Evolutionary conservation across 2,797 vertebrate genomes (phyloP), one percentile per base, ranked within the genome.

Genomic region (Gambelia wislizenii): DNA sequence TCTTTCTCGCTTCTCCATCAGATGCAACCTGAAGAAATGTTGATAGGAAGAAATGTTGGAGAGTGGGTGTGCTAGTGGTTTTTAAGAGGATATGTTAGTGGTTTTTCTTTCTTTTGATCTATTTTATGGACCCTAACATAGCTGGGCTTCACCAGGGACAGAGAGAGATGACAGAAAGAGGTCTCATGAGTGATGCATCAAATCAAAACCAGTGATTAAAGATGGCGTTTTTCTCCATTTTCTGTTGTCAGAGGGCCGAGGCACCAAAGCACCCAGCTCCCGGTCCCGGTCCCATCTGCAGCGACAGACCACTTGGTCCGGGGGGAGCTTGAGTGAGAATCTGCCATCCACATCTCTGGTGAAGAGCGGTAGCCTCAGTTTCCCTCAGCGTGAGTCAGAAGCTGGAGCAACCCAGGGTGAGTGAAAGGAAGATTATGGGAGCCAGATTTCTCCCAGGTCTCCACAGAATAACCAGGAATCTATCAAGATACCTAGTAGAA

Each of bases 271-370:
- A 27, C 87, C 90, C 1, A 4, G 27, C 59, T 56, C 88, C 89
- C 8, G 9, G 5, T 84, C 94, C 0, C 96, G 93, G 0, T 97
- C 97, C 0, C 10, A 84, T 64, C 97, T 99, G 86, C 97, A 98
- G 94, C 98, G 98, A 14, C 98, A 99, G 96, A 97, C 97, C 59
- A 99, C 98, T 2, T 99, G 98, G 98, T 98, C 98, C 0, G 98
- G 98, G 4, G 94, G 97, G 92, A 98, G 98, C 80, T 97, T 98
- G 22, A 96, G 95, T 91, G 98, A 98, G 72, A 96, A 96, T 44
- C 95, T 96, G 25, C 96, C 97, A 0, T 95, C 97, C 22, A 96
- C 97, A 1, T 96, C 98, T 67, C 96, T 91, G 89, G 95, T 98
- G 83, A 99, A 98, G 97, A 99, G 98, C 83, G 98, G 94, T 96